phyloP scores from a whole-genome alignment of 2,888 invertebrate species.

The Orthosia gracilis region DNA sequence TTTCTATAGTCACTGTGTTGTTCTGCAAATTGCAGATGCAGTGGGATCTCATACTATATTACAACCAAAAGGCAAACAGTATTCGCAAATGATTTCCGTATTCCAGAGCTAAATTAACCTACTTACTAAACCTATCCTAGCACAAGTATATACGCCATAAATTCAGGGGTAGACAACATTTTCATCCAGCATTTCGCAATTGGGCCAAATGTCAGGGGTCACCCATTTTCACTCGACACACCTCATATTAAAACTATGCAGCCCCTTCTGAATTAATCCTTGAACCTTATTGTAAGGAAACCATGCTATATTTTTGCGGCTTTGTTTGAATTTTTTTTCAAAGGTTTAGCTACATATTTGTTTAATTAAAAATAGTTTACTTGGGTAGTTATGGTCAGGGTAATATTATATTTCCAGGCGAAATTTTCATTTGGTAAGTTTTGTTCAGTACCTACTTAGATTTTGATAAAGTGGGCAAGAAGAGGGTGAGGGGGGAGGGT shows the following conservation, averaged over 20 bases:
- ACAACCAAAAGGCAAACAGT: neutral
- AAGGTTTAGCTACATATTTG: neutral
- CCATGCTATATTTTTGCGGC: constrained; percentile 10
- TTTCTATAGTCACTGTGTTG: no score
- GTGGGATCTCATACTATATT: no score
- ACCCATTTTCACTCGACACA: neutral
- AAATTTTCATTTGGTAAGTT: neutral
- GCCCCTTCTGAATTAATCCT: constrained; percentile 37
- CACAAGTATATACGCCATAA: constrained; percentile 7
- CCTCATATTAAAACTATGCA: constrained; percentile 29
- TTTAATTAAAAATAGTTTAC: neutral
- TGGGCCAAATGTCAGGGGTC: constrained; percentile 21
- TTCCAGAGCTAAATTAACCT: neutral
- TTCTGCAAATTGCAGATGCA: neutral
- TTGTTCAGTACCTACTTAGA: neutral
- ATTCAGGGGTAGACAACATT: constrained; percentile 15
- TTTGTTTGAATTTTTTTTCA: no score
- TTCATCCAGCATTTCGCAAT: constrained; percentile 19
- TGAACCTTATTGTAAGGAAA: neutral
- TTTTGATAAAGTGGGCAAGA: neutral
- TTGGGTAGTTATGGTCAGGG: no score
- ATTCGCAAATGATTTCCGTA: constrained; percentile 1
- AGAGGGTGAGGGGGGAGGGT: no score
- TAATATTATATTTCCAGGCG: neutral
- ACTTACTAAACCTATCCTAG: neutral